Base-by-base conservation (phyloP, 2,888 invertebrate genomes). In the Eulithis testata region DNA sequence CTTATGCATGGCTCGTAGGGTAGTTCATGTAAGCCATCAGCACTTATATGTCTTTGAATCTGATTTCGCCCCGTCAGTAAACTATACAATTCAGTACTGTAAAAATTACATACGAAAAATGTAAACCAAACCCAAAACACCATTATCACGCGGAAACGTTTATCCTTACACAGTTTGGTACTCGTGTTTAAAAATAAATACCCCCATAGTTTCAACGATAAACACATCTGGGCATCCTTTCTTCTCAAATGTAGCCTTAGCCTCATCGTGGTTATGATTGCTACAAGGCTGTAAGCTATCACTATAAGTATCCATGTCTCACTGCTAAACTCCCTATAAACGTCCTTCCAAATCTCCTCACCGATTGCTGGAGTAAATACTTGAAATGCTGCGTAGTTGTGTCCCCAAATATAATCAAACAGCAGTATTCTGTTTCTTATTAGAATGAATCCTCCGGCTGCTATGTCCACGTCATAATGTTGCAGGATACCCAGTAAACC, bases 121-220 rank as follows among this genome's bases (percentile, higher is more conserved):
- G 87, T 81, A 44, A 86, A 90, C 81, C 84, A 83, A 66, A 87
- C 76, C 90, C 90, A 90, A 59, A 73, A 74, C 31, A 85, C 59
- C 31, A 86, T 74, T 8, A 89, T 66, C 0, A 69, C 61, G 71
- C 82, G 79, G 40, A 85, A 73, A 44, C 75, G 76, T 52, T 74
- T 79, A 7, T 78, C 70, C 63, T 66, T 78, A 2, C 81, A 72
- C 50, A 86, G 67, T 1, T 74, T 78, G 43, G 69, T 62, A 57
- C 81, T 78, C 7, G 81, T 73, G 27, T 85, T 84, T 11, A 76
- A 78, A 54, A 81, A 79, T 63, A 85, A 79, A 63, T 84, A 86
- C 14, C 85, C 88, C 79, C 82, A 86, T 37, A 86, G 59, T 68
- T 77, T 77, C 0, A 87, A 60, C 11, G 76, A 54, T 2, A 84